Evolutionary conservation across 2,888 invertebrate genomes (phyloP), one percentile per base, ranked within the genome.

Genomic region (Acholoe squamosa): DNA sequence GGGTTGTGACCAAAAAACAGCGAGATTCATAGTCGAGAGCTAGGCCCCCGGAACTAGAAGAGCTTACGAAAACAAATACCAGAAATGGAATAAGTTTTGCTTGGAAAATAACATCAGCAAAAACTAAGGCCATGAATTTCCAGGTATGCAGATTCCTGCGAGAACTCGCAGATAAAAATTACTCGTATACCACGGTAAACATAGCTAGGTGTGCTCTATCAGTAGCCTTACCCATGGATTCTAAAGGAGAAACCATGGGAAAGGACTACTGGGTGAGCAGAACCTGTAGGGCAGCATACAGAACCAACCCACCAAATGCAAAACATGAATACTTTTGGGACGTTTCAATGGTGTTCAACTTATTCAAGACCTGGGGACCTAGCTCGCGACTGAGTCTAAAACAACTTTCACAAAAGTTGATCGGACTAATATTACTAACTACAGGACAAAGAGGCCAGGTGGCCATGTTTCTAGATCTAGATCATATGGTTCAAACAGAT

Each of bases 1-100:
- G n/a, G 76, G n/a, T 10, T 76, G 28, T n/a, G 76, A 76, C 76
- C 10, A n/a, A n/a, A n/a, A 76, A n/a, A 76, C 76, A n/a, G 28
- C 28, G n/a, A n/a, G n/a, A 12, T 28, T 76, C 28, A 10, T 76
- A 25, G 10, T 76, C 25, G 76, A 76, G 10, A 10, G 14, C 28
- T 76, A 25, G 76, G 10, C 10, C 12, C 76, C 76, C n/a, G 12
- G 25, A 10, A 76, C 76, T 10, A 76, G n/a, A 28, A 76, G n/a
- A n/a, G 10, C n/a, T 16, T 76, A 76, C 28, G n/a, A n/a, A 10
- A 25, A 12, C 12, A 16, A 76, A 10, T 25, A 16, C 10, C 12
- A 28, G 10, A 76, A 76, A 28, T 76, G 76, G 76, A 25, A n/a
- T 12, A 10, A 10, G 10, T 76, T 76, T n/a, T 76, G 76, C n/a